These are phyloP conservation scores for Otolemur crassicaudatus DNA, from an alignment of 2,797 vertebrate species.

Conservation along the genomic window DNA sequence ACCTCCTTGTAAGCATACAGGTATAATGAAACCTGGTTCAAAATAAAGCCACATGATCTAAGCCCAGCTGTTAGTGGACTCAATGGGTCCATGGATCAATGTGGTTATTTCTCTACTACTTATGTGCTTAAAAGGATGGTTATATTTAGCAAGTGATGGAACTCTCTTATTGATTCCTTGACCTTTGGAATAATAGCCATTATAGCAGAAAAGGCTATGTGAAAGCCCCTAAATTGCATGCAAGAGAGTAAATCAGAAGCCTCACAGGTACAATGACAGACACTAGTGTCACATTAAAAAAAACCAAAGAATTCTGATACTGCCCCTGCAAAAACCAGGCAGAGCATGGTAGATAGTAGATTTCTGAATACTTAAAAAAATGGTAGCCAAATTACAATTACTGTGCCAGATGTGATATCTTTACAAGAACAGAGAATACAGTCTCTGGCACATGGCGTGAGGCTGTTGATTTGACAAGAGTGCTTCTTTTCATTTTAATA, in stretches of 20 bases:
- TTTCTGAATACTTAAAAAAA: neutral
- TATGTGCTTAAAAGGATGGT: slow-evolving; percentile 18
- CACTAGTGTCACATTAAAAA: slow-evolving; percentile 31
- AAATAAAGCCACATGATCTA: neutral
- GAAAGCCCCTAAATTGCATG: neutral
- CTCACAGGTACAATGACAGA: neutral
- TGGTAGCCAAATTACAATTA: neutral
- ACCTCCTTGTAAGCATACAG: neutral
- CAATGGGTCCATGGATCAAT: neutral
- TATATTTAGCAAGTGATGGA: neutral
- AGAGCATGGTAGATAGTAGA: too few relatives aligned
- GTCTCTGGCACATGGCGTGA: neutral
- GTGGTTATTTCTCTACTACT: neutral
- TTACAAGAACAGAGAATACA: neutral
- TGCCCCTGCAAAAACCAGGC: neutral
- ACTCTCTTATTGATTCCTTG: neutral
- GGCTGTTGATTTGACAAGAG: neutral
- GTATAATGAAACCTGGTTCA: neutral
- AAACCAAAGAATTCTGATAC: neutral
- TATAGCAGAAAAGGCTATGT: neutral
- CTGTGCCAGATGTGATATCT: neutral
- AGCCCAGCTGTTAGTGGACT: neutral
- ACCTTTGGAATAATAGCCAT: slow-evolving; percentile 17
- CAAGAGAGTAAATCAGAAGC: neutral
- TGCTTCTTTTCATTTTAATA: neutral